Evolutionary conservation across 2,113 vertebrate genomes (phyloP).

Genomic region (Dunckerocampus dactyliophorus): DNA sequence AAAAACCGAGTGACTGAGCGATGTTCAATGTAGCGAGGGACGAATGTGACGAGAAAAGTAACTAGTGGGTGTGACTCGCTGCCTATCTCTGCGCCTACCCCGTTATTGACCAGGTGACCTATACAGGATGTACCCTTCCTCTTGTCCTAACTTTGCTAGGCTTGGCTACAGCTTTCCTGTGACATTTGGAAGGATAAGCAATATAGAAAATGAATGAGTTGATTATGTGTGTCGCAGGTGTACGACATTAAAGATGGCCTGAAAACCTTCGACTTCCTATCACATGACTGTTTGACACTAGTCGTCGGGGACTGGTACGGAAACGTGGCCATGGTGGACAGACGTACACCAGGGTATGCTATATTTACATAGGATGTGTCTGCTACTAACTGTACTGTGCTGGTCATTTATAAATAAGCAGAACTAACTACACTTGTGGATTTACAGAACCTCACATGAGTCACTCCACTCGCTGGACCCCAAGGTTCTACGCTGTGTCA

Average conservation of each 20-base stretch:
- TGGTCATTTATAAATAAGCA: neutral
- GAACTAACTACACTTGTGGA: neutral
- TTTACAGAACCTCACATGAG: slow-evolving; percentile 62
- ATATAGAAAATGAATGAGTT: neutral
- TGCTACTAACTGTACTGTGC: no score
- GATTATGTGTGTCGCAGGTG: slow-evolving; percentile 60
- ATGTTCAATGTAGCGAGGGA: no score
- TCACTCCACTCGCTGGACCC: slow-evolving; percentile 63
- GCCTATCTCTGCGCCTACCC: no score
- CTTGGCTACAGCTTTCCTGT: neutral
- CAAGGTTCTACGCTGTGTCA: slow-evolving; percentile 71
- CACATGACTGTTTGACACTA: slow-evolving; percentile 67
- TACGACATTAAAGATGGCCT: slow-evolving; percentile 65
- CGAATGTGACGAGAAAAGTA: no score
- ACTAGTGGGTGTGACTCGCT: no score
- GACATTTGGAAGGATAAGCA: neutral
- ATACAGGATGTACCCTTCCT: no score
- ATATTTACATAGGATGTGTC: no score
- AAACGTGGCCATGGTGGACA: slow-evolving; percentile 75
- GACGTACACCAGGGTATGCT: slow-evolving; percentile 71
- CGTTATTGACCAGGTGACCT: no score
- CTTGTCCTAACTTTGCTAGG: no score
- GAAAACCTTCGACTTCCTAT: slow-evolving; percentile 84
- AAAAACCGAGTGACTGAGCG: no score
- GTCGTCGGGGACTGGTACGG: slow-evolving; percentile 74